These are phyloP conservation scores for Hylaeus volcanicus DNA, from an alignment of 1,140 invertebrate species.

Conservation along the genomic window DNA sequence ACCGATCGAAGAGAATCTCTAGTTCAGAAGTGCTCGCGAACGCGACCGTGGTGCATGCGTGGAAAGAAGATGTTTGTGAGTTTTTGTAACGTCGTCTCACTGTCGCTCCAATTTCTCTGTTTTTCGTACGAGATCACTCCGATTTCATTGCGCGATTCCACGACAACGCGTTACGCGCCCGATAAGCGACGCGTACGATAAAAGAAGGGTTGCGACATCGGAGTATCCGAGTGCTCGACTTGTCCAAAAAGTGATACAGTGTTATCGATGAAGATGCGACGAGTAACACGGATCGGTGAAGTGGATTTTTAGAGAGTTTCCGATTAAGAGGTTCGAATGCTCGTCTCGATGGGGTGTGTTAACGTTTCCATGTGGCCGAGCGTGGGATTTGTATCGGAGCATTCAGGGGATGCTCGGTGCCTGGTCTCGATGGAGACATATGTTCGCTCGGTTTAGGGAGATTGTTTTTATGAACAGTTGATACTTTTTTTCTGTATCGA, in stretches of 20 bases:
- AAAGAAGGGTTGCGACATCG: background rate
- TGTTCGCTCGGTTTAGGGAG: no score
- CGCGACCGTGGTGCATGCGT: background rate
- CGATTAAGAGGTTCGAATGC: background rate
- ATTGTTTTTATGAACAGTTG: no score
- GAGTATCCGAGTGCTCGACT: background rate
- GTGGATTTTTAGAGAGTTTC: background rate
- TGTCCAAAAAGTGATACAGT: no score
- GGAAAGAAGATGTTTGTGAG: background rate
- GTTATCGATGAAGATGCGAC: background rate
- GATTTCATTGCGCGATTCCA: no score
- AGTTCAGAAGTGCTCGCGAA: background rate
- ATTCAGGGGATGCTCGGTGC: background rate
- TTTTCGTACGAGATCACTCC: background rate
- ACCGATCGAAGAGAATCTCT: constrained; percentile 9
- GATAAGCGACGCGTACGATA: background rate
- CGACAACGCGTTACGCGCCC: background rate
- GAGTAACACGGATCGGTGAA: background rate
- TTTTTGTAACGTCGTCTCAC: no score
- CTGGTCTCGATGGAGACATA: background rate
- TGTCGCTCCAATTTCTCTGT: background rate
- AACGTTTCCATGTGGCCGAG: background rate
- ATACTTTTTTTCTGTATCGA: no score
- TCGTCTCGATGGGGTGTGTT: no score
- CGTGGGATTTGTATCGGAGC: background rate